Evolutionary conservation across 2,113 vertebrate genomes (phyloP), one percentile per base, ranked within the genome.

Genomic region (Rhineura floridana): DNA sequence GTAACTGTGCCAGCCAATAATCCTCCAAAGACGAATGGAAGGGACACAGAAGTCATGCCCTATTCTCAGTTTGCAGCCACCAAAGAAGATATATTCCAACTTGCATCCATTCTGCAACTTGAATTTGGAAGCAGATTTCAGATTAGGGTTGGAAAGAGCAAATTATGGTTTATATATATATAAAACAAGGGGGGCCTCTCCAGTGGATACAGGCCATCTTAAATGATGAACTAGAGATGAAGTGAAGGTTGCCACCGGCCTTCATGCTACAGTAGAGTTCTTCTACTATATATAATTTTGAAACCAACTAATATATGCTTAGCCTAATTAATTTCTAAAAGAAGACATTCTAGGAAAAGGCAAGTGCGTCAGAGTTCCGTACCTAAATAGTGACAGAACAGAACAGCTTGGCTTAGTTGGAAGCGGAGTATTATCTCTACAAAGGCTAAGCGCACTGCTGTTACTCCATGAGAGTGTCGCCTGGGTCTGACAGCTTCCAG

Each of bases 271-370:
- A 63, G 19, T 65, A 39, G n/a, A 93, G 89, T 84, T 88, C 44
- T 0, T 83, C 90, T 1, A 0, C 90, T 86, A 90, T 77, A 92
- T 83, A 92, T 90, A 94, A 90, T 89, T 82, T 89, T 91, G 90
- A 94, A 95, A 94, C 77, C 10, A 0, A 90, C 78, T 90, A 89
- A 93, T 83, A 95, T 75, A 93, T 0, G 7, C 87, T 94, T 95
- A 94, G 82, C 90, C 90, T 92, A 93, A 91, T 93, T 93, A 72
- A 95, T 92, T 94, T 89, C 94, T 95, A 93, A 92, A 93, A 95
- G 90, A 90, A 46, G 92, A 84, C 33, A 0, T 92, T 91, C 93
- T 89, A 93, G 93, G 92, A 93, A 93, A 95, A 93, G 88, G 91
- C 95, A 95, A 92, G 91, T 46, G 2, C 88, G 88, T 91, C 88